These are phyloP conservation scores for Catonia carolina DNA, from an alignment of 2,888 invertebrate species.

Conservation along the genomic window DNA sequence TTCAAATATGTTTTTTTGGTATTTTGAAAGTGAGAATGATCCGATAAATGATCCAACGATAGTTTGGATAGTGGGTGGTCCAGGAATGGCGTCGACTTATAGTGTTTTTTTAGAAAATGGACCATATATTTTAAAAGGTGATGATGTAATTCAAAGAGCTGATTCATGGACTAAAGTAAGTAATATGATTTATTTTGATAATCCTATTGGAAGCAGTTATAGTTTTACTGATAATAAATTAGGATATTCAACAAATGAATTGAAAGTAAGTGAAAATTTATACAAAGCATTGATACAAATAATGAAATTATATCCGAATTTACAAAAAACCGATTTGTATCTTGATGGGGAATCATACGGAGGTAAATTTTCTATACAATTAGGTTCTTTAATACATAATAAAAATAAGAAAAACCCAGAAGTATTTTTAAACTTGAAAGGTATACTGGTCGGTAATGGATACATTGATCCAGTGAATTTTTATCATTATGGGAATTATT, in stretches of 20 bases:
- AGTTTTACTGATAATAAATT: constrained; percentile 53
- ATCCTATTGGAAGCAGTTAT: constrained; percentile 58
- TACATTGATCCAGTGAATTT: constrained; percentile 49
- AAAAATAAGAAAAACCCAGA: constrained; percentile 45
- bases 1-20: constrained; percentile 49
- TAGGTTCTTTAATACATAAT: constrained; percentile 50
- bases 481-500: constrained; percentile 46
- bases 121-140: constrained; percentile 40
- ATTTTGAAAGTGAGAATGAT: constrained; percentile 44
- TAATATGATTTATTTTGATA: constrained; percentile 57
- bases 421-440: constrained; percentile 48
- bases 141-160: constrained; percentile 39
- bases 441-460: constrained; percentile 50
- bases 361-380: constrained; percentile 49
- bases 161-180: constrained; percentile 53
- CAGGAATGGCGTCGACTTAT: constrained; percentile 50
- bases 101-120: constrained; percentile 55
- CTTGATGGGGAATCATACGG: constrained; percentile 58
- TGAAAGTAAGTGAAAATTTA: constrained; percentile 50
- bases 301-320: constrained; percentile 51
- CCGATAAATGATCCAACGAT: constrained; percentile 45
- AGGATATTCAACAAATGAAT: constrained; percentile 51
- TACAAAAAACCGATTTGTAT: constrained; percentile 50
- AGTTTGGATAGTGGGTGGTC: constrained; percentile 55
- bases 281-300: constrained; percentile 52